Conservation (phyloP, 92 coral and sea anemone species). For the Phenganax marumi region DNA sequence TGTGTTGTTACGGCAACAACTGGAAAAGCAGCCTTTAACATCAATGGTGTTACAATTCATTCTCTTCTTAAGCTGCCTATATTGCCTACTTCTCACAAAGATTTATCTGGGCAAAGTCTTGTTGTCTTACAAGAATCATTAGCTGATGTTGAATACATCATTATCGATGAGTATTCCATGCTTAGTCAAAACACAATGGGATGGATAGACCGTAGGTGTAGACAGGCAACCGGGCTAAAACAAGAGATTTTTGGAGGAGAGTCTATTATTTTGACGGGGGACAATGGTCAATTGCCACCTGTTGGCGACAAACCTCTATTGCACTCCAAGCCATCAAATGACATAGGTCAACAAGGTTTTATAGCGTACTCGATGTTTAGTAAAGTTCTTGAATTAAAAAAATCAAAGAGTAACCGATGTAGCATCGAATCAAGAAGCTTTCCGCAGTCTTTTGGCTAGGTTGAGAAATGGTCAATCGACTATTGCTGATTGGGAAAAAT, state of each 20-base stretch:
- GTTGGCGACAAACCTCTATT: slow-evolving; percentile 54
- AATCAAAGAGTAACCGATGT: slow-evolving; percentile 69
- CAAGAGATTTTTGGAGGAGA: slow-evolving; percentile 60
- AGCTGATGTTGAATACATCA: slow-evolving; percentile 47
- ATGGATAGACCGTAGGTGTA: slow-evolving; percentile 5
- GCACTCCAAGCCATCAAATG: slow-evolving; percentile 52
- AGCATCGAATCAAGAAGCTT: slow-evolving; percentile 24
- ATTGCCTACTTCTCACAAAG: slow-evolving; percentile 38
- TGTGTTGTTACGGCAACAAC: slow-evolving; percentile 59
- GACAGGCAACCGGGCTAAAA: slow-evolving; percentile 37
- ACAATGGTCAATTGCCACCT: slow-evolving; percentile 63
- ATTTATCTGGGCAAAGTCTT: slow-evolving; percentile 41
- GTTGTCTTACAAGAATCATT: slow-evolving; percentile 53
- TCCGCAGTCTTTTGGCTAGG: slow-evolving; percentile 59
- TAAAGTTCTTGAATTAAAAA: slow-evolving; percentile 15
- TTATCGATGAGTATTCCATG: slow-evolving; percentile 40
- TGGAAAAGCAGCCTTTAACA: slow-evolving; percentile 61
- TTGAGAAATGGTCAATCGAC: slow-evolving; percentile 71
- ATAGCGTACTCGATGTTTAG: slow-evolving; percentile 56
- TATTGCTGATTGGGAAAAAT: slow-evolving; percentile 53
- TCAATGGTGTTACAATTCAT: slow-evolving; percentile 57
- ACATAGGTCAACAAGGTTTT: slow-evolving; percentile 44
- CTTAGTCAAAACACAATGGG: slow-evolving; percentile 25
- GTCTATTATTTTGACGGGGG: slow-evolving; percentile 58
- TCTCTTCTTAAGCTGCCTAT: slow-evolving; percentile 59